Evolutionary conservation across 2,797 vertebrate species (phyloP), one percentile per base, ranked within the genome.

Genomic region (Myotis myotis): DNA sequence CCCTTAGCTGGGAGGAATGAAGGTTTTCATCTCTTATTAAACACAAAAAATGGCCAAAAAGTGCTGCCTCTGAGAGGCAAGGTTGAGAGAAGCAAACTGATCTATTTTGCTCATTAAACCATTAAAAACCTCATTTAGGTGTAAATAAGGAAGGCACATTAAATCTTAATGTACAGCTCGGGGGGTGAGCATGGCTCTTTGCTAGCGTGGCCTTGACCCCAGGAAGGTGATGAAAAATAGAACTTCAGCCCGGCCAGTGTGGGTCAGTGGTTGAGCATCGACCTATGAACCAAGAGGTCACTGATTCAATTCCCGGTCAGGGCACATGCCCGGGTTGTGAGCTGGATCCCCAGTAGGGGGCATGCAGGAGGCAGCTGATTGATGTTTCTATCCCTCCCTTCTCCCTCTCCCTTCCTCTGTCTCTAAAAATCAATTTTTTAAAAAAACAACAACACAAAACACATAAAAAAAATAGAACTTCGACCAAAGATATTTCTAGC

Each of bases 111-210:
- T 98, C 98, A 98, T 98, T 98, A 98, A 96, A 95, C 96, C 90
- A 97, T 98, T 98, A 97, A 96, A 98, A 98, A 97, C 8, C 96
- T 98, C 96, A 98, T 98, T 98, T 98, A 97, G 96, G 97, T 97
- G 96, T 98, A 98, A 98, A 98, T 98, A 98, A 98, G 96, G 84
- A 88, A 97, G 93, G 90, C 51, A 66, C 75, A 97, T 98, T 97
- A 98, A 97, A 98, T 97, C 11, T 92, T 98, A 98, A 98, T 95
- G 95, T 95, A 96, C 71, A 97, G 47, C 8, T 4, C 94, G 78
- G 94, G 91, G 93, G 78, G 55, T 71, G 96, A 95, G 95, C 82
- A 60, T 94, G 72, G 89, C 92, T 97, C 30, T 55, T 81, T 55
- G 92, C 84, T 94, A 81, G 86, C 93, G 33, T 92, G 96, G 86